Percentiles rank a stretch among this genome's conserved stretches.
Evolutionary conservation across 1,140 invertebrate species (phyloP).

Genomic region (Cydia splendana): DNA sequence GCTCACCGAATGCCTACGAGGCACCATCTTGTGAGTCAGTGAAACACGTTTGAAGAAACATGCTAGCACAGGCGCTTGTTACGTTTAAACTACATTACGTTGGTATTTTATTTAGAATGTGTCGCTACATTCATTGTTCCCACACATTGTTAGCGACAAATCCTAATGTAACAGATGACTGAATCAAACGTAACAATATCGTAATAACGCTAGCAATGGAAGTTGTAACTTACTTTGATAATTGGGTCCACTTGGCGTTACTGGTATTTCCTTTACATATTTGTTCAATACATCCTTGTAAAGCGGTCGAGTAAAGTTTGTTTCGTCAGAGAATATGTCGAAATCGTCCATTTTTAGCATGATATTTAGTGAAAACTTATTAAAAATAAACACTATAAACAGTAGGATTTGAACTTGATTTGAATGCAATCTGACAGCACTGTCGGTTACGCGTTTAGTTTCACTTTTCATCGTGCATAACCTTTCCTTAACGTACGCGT

Average conservation of each 20-base stretch:
- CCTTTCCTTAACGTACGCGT: neutral
- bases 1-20: neutral
- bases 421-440: constrained; percentile 25
- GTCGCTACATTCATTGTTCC: neutral
- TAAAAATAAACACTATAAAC: constrained; percentile 8
- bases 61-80: neutral
- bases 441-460: constrained; percentile 32
- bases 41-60: neutral
- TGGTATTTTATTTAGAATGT: constrained; percentile 29
- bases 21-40: neutral
- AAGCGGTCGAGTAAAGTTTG: constrained; percentile 59
- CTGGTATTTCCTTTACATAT: constrained; percentile 57
- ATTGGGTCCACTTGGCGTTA: constrained; percentile 67
- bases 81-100: neutral
- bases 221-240: constrained; percentile 68
- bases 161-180: neutral
- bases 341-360: constrained; percentile 64
- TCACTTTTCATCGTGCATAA: constrained; percentile 21
- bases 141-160: constrained; percentile 28
- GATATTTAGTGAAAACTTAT: constrained; percentile 30
- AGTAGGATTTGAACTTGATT: neutral
- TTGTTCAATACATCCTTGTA: constrained; percentile 65
- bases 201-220: neutral
- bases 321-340: constrained; percentile 70
- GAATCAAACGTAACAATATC: neutral